Evolutionary conservation across 2,113 vertebrate genomes (phyloP).

Genomic region (Propithecus coquereli): DNA sequence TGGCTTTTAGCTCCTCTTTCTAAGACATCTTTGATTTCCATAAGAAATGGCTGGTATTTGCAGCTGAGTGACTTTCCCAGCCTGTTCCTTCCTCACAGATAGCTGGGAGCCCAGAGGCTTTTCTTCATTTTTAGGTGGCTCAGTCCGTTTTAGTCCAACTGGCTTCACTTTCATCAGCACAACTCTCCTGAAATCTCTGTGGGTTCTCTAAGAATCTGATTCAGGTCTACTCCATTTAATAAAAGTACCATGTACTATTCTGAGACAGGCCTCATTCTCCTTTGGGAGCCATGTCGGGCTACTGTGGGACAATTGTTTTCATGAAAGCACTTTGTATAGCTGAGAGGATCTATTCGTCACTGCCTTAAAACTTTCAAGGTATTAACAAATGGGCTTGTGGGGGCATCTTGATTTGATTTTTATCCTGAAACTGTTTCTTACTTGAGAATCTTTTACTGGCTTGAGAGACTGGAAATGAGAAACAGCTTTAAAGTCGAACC

Average conservation of each 20-base stretch:
- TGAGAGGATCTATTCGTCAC: background rate
- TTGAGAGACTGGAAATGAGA: conserved; percentile 2
- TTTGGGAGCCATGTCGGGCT: background rate
- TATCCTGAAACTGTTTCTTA: conserved; percentile 11
- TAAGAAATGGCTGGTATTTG: background rate
- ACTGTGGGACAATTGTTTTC: background rate
- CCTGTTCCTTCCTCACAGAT: background rate
- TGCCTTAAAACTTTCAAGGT: background rate
- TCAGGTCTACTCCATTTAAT: background rate
- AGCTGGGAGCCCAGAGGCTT: background rate
- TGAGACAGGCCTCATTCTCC: background rate
- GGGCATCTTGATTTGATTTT: conserved; percentile 9
- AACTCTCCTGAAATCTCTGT: background rate
- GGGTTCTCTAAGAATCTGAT: background rate
- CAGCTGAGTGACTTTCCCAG: background rate
- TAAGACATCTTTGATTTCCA: background rate
- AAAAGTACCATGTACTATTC: background rate
- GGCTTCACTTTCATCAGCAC: background rate
- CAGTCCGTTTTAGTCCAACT: background rate
- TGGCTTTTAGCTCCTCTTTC: background rate
- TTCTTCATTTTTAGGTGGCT: background rate
- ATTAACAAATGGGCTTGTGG: conserved; percentile 3
- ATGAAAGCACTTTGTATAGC: background rate
- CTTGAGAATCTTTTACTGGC: background rate
- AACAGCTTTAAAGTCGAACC: background rate